These are phyloP conservation scores for Aphelenchoides besseyi DNA, from an alignment of 1,140 invertebrate species.

Conservation along the genomic window DNA sequence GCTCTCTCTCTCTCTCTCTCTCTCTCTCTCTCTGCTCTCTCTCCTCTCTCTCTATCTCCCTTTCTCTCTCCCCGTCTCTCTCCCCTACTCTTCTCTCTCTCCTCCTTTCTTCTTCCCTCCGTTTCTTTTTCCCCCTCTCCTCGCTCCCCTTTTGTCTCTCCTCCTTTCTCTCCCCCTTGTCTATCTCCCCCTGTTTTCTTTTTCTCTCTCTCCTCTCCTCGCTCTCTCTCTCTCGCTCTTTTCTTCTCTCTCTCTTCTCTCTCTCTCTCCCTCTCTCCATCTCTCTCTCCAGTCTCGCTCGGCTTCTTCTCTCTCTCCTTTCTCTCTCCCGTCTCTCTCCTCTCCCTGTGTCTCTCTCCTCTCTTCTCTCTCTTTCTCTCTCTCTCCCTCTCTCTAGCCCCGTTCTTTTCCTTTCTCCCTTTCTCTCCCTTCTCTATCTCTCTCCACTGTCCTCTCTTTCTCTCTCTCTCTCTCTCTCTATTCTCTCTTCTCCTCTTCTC, in stretches of 20 bases:
- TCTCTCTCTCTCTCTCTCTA: neutral
- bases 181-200: neutral
- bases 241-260: neutral
- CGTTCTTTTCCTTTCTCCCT: conserved; percentile 2
- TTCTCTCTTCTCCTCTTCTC: neutral
- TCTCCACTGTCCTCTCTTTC: neutral
- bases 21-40: no score
- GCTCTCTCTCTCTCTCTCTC: no score
- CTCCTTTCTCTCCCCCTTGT: neutral
- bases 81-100: no score
- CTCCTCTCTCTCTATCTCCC: no score
- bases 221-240: neutral
- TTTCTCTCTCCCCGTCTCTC: no score
- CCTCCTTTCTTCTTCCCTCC: neutral
- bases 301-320: neutral
- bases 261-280: no score
- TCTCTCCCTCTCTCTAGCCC: neutral
- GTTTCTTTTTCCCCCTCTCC: neutral
- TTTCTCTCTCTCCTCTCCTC: neutral
- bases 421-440: neutral
- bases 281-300: neutral
- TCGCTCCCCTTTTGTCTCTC: neutral
- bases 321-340: neutral
- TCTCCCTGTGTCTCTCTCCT: neutral
- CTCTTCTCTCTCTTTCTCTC: neutral